Evolutionary conservation across 2,113 vertebrate species (phyloP), one percentile per base, ranked within the genome.

Genomic region (Corydoras maculifer): DNA sequence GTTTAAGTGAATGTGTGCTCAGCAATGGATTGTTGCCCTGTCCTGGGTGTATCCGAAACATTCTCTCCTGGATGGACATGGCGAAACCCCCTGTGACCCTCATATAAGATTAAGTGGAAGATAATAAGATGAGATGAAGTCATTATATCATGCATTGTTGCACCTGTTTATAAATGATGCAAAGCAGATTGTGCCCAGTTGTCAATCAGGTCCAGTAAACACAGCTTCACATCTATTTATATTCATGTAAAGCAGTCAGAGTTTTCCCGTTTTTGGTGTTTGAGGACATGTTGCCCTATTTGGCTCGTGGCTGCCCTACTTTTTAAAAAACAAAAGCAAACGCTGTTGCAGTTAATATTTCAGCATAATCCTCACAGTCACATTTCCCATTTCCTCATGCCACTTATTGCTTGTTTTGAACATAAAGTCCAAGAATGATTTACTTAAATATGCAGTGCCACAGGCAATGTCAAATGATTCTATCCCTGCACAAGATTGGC

Each of bases 401-500:
- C 62, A 53, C 43, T 18, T 78, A 64, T 59, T 73, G 72, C 72
- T 79, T 82, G 60, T 81, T 75, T 77, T 49, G 77, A 79, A 86
- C 78, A 43, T 35, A 62, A 67, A 55, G 3, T 79, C 77, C 73
- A 64, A 65, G 73, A 81, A 81, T 75, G 82, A 84, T 85, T 87
- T 82, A 82, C 82, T 86, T 85, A 80, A 87, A 87, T 87, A 87
- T 86, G 82, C 83, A 76, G 55, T 14, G 87, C 85, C 84, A 48
- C 61, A 78, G 84, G 87, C 86, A 70, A 83, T 84, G 87, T 88
- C 85, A 87, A 87, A 87, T 86, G 86, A 82, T 81, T 84, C 79
- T 80, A 74, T 75, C 77, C 72, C 68, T 74, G 71, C 82, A 84
- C 89, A 87, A 83, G 82, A 87, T 86, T 88, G 77, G 79, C 78